Evolutionary conservation across 2,797 vertebrate genomes (phyloP), one percentile per base, ranked within the genome.

Genomic region (Molothrus aeneus): DNA sequence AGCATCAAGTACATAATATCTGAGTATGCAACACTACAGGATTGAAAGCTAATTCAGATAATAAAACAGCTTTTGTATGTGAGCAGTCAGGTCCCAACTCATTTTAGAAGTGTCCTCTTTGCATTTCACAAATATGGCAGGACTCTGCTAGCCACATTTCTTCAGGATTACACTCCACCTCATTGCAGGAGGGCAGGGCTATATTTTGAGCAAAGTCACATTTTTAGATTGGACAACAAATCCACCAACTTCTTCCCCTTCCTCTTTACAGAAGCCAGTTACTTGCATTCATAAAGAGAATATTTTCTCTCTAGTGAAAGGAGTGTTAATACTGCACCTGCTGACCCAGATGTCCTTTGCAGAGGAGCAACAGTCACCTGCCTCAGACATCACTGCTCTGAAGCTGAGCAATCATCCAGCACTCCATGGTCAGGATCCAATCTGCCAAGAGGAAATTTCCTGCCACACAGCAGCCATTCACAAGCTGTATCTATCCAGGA

Each of bases 401-500:
- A 45, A 80, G 21, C n/a, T 74, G 87, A 89, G 63, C 61, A 69
- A 21, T 22, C 29, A 25, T 6, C 9, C 48, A 61, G 3, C 65
- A 68, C 29, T 61, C 61, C 6, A 0, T 9, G 17, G 47, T 14
- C 7, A 28, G 56, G 43, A 38, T 9, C 48, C 14, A 48, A 36
- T 4, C 28, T 38, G 20, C 20, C 75, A 80, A 53, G 56, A 68
- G 10, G 38, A 70, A 22, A n/a, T 28, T 15, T 68, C 75, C 78
- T 42, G 13, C 0, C 0, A 69, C 31, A 22, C 40, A 60, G 73
- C 32, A 78, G 78, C 40, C 2, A 0, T 38, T 84, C 54, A 74
- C 40, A 73, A 40, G 28, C 8, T 36, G 0, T 2, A 25, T 7
- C 43, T 22, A 28, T 4, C 57, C 9, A 48, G 29, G 45, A 57